These are phyloP conservation scores for Temnothorax unifasciatus DNA, from an alignment of 2,888 invertebrate species.

Conservation along the genomic window DNA sequence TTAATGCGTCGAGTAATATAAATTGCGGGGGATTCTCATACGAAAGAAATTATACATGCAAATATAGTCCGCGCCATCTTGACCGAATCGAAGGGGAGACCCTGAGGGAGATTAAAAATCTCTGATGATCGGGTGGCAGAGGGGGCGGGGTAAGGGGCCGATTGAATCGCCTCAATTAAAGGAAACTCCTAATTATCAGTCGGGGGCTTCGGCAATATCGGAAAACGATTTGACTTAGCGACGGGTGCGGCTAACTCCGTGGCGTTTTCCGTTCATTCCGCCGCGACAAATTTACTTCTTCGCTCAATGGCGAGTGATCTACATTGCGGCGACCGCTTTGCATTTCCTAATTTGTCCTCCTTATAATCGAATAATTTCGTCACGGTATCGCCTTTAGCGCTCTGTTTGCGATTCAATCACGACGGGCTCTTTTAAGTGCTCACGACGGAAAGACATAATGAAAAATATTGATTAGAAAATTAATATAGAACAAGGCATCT, in stretches of 20 bases:
- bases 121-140: constrained; percentile 40
- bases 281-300: constrained; percentile 54
- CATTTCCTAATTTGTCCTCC: constrained; percentile 53
- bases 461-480: constrained; percentile 35
- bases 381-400: constrained; percentile 1
- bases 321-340: constrained; percentile 58
- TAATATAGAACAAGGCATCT: constrained; percentile 10
- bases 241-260: constrained; percentile 58
- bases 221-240: constrained; percentile 82
- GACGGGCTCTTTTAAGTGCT: neutral
- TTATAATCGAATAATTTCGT: constrained; percentile 52
- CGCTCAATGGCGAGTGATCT: constrained; percentile 51
- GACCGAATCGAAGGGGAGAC: constrained; percentile 48
- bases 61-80: constrained; percentile 59
- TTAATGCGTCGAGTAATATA: constrained; percentile 69
- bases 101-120: constrained; percentile 71
- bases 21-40: constrained; percentile 64
- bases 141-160: constrained; percentile 59
- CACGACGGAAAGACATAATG: constrained; percentile 8
- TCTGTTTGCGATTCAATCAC: constrained; percentile 44
- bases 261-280: constrained; percentile 57
- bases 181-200: constrained; percentile 83
- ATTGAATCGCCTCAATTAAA: constrained; percentile 82
- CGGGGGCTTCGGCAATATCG: constrained; percentile 77
- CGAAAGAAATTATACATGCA: constrained; percentile 70